Evolutionary conservation across 2,113 vertebrate genomes (phyloP), one percentile per base, ranked within the genome.

Genomic region (Callopanchax toddi): DNA sequence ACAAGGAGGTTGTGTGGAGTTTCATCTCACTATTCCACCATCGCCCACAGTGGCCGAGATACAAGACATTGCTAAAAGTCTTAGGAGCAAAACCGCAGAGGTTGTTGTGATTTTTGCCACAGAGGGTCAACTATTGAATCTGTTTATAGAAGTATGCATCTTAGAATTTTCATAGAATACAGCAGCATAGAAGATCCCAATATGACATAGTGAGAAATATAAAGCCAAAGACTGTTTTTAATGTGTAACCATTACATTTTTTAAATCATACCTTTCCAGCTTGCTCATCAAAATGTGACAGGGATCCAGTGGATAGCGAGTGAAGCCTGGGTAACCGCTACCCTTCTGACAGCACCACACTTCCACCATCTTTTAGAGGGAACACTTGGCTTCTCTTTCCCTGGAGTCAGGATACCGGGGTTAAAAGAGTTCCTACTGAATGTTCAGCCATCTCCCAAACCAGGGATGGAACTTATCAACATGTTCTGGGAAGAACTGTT

Each of bases 401-500:
- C 79, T 26, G 56, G 76, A 67, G 60, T 76, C 81, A 64, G 11
- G 3, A 91, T 93, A 7, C 88, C 89, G 0, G 86, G 84, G 9
- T 78, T 93, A 15, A 77, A 84, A 62, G 78, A 89, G 22, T 93
- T 92, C 46, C 62, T 93, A 16, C 22, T 90, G 16, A 87, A 57
- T 40, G 58, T 92, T 3, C 81, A 26, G 0, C 92, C 92, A 0
- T 91, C 88, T 49, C 57, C 80, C 3, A 25, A 66, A 49, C 69
- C 85, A 12, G 81, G 83, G 3, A 89, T 84, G 67, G 74, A 84
- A 50, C 89, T 91, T 23, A 46, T 82, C 26, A 91, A 91, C 52
- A 88, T 89, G 78, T 91, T 92, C 74, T 93, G 92, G 91, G 89
- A 92, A 74, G 89, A 90, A 39, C 62, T 90, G 51, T 93, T 93